phyloP scores from a whole-genome alignment of 2,797 vertebrate genomes.

The Typhlichthys subterraneus region DNA sequence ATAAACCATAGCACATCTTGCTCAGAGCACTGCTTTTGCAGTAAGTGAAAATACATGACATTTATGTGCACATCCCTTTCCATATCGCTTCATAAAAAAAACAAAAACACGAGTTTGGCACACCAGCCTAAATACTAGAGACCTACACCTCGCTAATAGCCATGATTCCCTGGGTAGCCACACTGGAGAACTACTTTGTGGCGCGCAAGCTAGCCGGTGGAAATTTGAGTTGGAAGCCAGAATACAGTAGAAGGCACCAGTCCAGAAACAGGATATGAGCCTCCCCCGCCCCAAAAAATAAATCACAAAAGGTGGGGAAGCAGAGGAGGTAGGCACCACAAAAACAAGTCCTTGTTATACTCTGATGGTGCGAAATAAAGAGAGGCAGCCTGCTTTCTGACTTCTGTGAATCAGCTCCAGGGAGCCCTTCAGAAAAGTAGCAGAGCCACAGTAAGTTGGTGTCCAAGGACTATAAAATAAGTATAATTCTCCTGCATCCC shows the following conservation, averaged over 20 bases:
- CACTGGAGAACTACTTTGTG: not conserved
- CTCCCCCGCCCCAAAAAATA: constrained; percentile 6
- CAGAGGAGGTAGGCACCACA: constrained; percentile 25
- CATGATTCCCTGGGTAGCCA: constrained; percentile 24
- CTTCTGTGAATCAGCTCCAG: constrained; percentile 77
- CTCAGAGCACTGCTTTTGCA: not conserved
- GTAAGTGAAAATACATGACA: constrained; percentile 12
- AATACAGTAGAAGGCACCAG: constrained; percentile 1
- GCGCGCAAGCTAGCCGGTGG: constrained; percentile 14
- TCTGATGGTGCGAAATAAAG: constrained; percentile 67
- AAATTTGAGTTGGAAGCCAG: constrained; percentile 24
- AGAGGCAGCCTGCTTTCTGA: constrained; percentile 46
- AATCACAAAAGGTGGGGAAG: constrained; percentile 7
- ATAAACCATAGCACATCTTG: constrained; percentile 15
- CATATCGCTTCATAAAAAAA: constrained; percentile 15
- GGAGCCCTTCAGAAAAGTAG: constrained; percentile 74
- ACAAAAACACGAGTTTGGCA: constrained; percentile 28
- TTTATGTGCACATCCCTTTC: constrained; percentile 13
- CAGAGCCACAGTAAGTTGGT: constrained; percentile 72
- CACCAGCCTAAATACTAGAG: constrained; percentile 26
- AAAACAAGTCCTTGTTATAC: constrained; percentile 47
- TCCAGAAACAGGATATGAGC: constrained; percentile 18
- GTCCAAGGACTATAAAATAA: constrained; percentile 65
- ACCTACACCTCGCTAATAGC: constrained; percentile 39
- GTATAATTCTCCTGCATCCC: constrained; percentile 61